phyloP scores from a whole-genome alignment of 2,113 vertebrate species.

The Aldabrachelys gigantea region DNA sequence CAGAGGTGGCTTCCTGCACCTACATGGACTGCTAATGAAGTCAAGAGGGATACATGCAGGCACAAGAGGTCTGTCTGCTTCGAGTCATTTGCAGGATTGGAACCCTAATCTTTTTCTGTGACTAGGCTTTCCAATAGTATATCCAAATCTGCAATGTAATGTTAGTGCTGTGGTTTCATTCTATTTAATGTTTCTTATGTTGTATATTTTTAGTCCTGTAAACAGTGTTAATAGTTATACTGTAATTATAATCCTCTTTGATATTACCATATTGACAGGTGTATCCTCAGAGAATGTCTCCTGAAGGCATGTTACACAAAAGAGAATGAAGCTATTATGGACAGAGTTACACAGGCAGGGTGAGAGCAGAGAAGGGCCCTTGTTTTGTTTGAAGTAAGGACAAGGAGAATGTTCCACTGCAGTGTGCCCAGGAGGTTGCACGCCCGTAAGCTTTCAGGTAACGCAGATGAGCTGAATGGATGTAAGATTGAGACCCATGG shows the following conservation, averaged over 20 bases:
- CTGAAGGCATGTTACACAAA: neutral
- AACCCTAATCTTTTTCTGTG: neutral
- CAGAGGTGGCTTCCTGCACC: neutral
- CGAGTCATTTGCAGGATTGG: neutral
- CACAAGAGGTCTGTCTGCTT: neutral
- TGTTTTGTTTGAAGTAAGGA: accelerated
- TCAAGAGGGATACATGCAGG: neutral
- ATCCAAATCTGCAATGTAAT: neutral
- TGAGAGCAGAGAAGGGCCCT: accelerated
- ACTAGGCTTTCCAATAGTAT: neutral
- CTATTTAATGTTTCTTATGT: neutral
- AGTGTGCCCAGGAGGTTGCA: neutral
- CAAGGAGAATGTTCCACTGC: accelerated
- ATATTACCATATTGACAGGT: neutral
- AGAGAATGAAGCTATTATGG: neutral
- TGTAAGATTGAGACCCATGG: neutral
- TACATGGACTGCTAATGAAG: neutral
- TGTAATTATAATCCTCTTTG: neutral
- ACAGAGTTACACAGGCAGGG: neutral
- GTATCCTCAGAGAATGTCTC: neutral
- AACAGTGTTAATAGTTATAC: neutral
- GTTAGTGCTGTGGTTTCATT: neutral
- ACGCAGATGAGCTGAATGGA: neutral
- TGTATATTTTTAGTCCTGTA: neutral
- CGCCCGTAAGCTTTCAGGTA: neutral